These are phyloP conservation scores for Pherbina coryleti DNA, from an alignment of 2,888 invertebrate genomes.

Conservation along the genomic window DNA sequence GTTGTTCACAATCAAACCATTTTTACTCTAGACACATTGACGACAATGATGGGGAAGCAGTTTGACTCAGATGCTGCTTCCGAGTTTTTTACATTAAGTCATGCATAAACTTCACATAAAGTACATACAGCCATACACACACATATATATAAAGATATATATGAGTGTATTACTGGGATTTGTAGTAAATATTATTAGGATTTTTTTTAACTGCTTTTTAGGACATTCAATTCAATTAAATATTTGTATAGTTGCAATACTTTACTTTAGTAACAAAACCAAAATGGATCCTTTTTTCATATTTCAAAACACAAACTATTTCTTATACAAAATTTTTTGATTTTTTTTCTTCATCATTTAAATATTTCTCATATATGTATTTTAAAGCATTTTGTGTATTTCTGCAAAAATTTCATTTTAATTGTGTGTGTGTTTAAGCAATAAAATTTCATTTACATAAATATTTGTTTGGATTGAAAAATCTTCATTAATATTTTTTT, in stretches of 20 bases:
- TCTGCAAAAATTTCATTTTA: conserved; percentile 23
- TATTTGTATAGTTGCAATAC: not conserved
- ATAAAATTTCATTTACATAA: not conserved
- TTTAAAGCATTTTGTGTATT: not conserved
- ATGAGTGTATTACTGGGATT: conserved; percentile 32
- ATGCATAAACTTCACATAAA: conserved; percentile 44
- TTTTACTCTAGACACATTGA: conserved; percentile 39
- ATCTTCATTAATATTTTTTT: not conserved
- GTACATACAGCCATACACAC: conserved; percentile 48
- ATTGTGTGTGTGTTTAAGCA: conserved; percentile 2
- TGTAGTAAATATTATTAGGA: conserved; percentile 1
- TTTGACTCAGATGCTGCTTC: not conserved
- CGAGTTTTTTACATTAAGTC: not conserved
- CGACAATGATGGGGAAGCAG: conserved; percentile 24
- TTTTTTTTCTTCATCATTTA: not conserved
- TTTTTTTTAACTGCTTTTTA: not conserved
- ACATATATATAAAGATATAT: conserved; percentile 45
- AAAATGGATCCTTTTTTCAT: conserved; percentile 37
- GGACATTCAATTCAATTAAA: not conserved
- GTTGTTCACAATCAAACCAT: conserved; percentile 42
- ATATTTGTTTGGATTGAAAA: conserved; percentile 15
- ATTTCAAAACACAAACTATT: conserved; percentile 3
- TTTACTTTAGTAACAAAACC: not conserved
- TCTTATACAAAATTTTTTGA: not conserved
- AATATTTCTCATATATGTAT: no score